Conservation (phyloP, 1,140 invertebrate genomes). For the Drosophila malerkotliana region DNA sequence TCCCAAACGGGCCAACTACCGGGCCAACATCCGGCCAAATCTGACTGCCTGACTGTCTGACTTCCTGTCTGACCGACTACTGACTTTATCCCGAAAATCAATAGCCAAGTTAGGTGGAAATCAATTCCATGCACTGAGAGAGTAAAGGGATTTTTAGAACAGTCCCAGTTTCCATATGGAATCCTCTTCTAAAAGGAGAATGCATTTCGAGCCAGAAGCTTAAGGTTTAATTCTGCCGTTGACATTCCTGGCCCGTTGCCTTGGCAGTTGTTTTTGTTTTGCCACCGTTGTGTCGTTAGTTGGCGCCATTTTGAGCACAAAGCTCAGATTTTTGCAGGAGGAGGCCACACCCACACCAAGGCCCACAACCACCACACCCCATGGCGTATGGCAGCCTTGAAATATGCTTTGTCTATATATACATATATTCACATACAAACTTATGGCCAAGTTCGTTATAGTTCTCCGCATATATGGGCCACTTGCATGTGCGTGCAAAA, state of each 20-base stretch:
- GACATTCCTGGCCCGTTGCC: constrained; percentile 14
- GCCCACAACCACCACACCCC: constrained; percentile 3
- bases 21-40: constrained; percentile 1
- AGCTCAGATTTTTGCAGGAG: constrained; percentile 68
- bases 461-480: constrained; percentile 46
- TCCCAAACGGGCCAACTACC: constrained; percentile 17
- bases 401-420: constrained; percentile 55
- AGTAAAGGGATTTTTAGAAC: not conserved
- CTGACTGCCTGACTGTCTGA: not conserved
- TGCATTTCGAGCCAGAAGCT: constrained; percentile 33
- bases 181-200: not conserved
- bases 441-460: constrained; percentile 47
- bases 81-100: constrained; percentile 59
- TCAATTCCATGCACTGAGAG: constrained; percentile 31
- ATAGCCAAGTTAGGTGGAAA: constrained; percentile 47
- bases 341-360: constrained; percentile 21
- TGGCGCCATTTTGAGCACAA: constrained; percentile 64
- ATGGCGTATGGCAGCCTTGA: constrained; percentile 64
- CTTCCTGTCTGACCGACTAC: constrained; percentile 37
- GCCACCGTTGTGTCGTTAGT: constrained; percentile 59
- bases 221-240: constrained; percentile 8
- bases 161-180: not conserved
- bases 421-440: constrained; percentile 9
- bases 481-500: constrained; percentile 67
- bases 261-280: constrained; percentile 41